Evolutionary conservation across 1,140 invertebrate species (phyloP), one percentile per base, ranked within the genome.

Genomic region (Bathynomus jamesi): DNA sequence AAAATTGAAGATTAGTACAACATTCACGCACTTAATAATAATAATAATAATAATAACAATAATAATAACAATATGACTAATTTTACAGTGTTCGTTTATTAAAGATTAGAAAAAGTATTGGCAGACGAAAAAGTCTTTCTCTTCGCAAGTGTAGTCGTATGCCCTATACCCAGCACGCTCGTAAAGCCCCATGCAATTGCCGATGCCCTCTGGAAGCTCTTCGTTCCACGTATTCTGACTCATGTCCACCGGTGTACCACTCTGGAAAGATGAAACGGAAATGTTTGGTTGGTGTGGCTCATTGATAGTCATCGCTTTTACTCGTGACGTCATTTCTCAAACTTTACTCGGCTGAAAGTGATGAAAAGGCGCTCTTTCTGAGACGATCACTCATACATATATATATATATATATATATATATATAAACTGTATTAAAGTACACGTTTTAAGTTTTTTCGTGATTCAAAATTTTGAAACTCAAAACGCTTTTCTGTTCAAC

Each of bases 31-130:
- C n/a, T n/a, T n/a, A n/a, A n/a, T n/a, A n/a, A n/a, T n/a, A n/a
- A n/a, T n/a, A n/a, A n/a, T n/a, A n/a, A n/a, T n/a, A n/a, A n/a
- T n/a, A n/a, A n/a, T n/a, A n/a, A n/a, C n/a, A n/a, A n/a, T n/a
- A n/a, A n/a, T n/a, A n/a, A n/a, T n/a, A n/a, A n/a, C n/a, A n/a
- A n/a, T n/a, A n/a, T n/a, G n/a, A n/a, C n/a, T n/a, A n/a, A n/a
- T n/a, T n/a, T n/a, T n/a, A n/a, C n/a, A n/a, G n/a, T n/a, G n/a
- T n/a, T n/a, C n/a, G n/a, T 40, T 8, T 40, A 40, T 40, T 8
- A 40, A 40, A 74, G 76, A 83, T 65, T 73, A 76, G 71, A 76
- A 76, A 32, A 61, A 65, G 68, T 73, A 76, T 65, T 73, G 71
- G 65, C 75, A 73, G 0, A 76, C 71, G 69, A 71, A 76, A 30